Percentiles rank a stretch among this genome's conserved stretches.
phyloP scores from a whole-genome alignment of 2,797 vertebrate genomes.

The Trachurus trachurus region DNA sequence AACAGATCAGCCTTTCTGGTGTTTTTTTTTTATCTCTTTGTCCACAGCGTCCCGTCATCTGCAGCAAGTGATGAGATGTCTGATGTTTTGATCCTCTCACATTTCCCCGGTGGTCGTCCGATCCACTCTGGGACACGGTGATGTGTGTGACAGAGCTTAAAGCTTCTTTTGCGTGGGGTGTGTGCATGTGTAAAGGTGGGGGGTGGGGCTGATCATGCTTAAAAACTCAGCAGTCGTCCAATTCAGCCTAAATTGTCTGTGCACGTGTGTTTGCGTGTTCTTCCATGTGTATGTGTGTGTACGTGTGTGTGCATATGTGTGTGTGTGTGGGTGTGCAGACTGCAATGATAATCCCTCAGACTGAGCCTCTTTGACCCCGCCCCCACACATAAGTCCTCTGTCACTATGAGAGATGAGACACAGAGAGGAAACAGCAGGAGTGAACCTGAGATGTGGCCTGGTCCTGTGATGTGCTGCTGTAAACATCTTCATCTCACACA shows the following conservation, averaged over 20 bases:
- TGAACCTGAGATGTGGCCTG: conserved; percentile 34
- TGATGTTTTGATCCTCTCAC: conserved; percentile 51
- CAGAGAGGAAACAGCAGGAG: conserved; percentile 50
- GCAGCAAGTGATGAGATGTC: conserved; percentile 14
- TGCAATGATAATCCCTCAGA: conserved; percentile 82
- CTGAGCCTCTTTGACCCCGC: conserved; percentile 79
- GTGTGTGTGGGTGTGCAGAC: conserved; percentile 36
- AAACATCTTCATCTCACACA: conserved; percentile 30
- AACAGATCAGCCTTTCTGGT: conserved; percentile 8
- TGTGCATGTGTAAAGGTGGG: conserved; percentile 60
- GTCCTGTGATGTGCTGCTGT: background rate
- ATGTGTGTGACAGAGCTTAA: conserved; percentile 65
- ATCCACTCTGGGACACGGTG: conserved; percentile 30
- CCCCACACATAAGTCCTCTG: conserved; percentile 73
- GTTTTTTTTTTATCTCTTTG: conserved; percentile 13
- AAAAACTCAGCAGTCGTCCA: conserved; percentile 64
- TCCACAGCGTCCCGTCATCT: conserved; percentile 30
- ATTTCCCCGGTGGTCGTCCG: conserved; percentile 38
- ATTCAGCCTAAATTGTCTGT: conserved; percentile 73
- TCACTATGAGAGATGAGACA: conserved; percentile 52
- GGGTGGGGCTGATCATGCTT: conserved; percentile 71
- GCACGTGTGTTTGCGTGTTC: conserved; percentile 25
- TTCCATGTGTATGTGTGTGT: conserved; percentile 28
- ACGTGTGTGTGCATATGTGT: conserved; percentile 38
- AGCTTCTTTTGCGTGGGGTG: conserved; percentile 53